Conservation (phyloP, 1,140 invertebrate species). For the Nephila pilipes region DNA sequence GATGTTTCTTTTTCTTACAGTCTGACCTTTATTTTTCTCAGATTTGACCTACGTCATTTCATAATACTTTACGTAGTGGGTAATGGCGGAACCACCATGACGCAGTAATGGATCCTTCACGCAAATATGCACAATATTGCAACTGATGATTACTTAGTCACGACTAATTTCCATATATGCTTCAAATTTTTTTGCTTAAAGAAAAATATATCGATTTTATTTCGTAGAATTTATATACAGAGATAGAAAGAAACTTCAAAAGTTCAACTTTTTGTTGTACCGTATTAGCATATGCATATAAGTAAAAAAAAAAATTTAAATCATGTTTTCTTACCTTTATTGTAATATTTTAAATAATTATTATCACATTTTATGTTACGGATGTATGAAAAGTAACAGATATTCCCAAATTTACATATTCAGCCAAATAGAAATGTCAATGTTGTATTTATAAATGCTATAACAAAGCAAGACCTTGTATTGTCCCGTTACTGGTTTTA, state of each 20-base stretch:
- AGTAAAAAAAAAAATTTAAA: too few relatives aligned
- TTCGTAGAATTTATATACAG: background rate
- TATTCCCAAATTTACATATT: too few relatives aligned
- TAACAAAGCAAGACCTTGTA: too few relatives aligned
- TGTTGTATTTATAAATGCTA: too few relatives aligned
- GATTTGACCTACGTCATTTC: constrained; percentile 12
- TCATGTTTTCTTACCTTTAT: too few relatives aligned
- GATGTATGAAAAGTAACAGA: too few relatives aligned
- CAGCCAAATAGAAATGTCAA: too few relatives aligned
- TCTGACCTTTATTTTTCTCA: constrained; percentile 23
- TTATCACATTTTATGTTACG: too few relatives aligned
- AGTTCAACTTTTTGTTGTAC: too few relatives aligned
- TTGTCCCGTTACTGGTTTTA: too few relatives aligned
- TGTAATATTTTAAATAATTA: too few relatives aligned
- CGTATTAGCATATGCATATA: too few relatives aligned
- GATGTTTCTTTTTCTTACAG: background rate
- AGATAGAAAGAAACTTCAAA: background rate
- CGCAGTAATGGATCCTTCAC: background rate
- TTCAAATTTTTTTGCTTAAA: background rate
- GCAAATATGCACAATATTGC: background rate
- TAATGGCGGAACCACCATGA: background rate
- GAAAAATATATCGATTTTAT: background rate
- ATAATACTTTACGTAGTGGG: background rate
- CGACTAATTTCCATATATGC: background rate
- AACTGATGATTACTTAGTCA: background rate